These are phyloP conservation scores for Psilopsiagon aymara DNA, from an alignment of 2,113 vertebrate species.

Conservation along the genomic window DNA sequence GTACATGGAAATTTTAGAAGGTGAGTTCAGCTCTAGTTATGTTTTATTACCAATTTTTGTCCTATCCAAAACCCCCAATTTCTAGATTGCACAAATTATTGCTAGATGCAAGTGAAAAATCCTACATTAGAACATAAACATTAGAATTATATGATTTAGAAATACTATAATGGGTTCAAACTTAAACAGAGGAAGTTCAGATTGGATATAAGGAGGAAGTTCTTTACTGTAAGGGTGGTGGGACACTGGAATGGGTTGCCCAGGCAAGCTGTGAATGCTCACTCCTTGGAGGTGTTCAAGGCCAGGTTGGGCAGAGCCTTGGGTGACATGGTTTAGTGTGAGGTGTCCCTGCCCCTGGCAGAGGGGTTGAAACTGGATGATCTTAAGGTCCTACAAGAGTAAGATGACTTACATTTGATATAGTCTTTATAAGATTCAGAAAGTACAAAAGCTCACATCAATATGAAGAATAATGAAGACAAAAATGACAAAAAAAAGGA, in stretches of 20 bases:
- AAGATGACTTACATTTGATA: background rate
- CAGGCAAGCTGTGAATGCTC: too few relatives aligned
- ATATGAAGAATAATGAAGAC: background rate
- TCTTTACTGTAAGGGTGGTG: too few relatives aligned
- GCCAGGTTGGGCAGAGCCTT: too few relatives aligned
- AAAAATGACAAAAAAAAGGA: background rate
- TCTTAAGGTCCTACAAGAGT: background rate
- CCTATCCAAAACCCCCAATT: accelerated
- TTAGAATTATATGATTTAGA: background rate
- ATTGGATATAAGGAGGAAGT: too few relatives aligned
- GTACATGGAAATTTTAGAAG: background rate
- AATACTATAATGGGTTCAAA: too few relatives aligned
- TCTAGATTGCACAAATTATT: background rate
- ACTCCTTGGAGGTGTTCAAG: too few relatives aligned
- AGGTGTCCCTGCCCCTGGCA: too few relatives aligned
- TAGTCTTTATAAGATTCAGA: background rate
- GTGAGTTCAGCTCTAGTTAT: background rate
- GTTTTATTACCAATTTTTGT: background rate
- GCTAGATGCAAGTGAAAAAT: background rate
- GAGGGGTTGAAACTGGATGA: too few relatives aligned
- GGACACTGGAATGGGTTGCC: too few relatives aligned
- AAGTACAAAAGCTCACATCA: background rate
- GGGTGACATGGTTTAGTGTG: too few relatives aligned
- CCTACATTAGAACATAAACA: background rate
- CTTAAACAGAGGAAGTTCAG: too few relatives aligned